Evolutionary conservation across 2,113 vertebrate genomes (phyloP), one percentile per base, ranked within the genome.

Genomic region (Cathartes aura): DNA sequence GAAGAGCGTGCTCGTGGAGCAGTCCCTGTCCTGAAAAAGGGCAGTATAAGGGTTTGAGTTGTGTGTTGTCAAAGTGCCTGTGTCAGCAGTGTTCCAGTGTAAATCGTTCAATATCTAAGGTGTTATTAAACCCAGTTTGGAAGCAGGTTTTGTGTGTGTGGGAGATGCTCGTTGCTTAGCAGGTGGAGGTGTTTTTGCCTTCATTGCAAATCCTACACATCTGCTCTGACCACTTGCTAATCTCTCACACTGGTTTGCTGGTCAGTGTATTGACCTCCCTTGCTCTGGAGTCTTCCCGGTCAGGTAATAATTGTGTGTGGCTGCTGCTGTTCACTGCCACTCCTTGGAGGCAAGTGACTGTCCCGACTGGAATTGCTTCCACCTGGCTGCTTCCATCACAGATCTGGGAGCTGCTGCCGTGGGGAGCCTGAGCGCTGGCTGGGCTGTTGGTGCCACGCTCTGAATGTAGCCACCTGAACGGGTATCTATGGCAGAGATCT

Each of bases 371-470:
- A 95, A 43, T 40, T 60, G 24, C 40, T 71, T 73, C 45, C 27
- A 22, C 29, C 64, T 78, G 50, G 19, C 60, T 78, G 55, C 15
- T 68, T 87, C 36, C 30, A 18, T 62, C 20, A 3, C 1, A 3
- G 43, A 73, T 72, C 53, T 4, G 1, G 72, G 48, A 87, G 32
- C 23, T 87, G 48, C 8, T 82, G 45, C 26, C 3, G 3, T 52
- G 40, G 27, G 13, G 21, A 75, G 9, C 5, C 29, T 70, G 53
- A 53, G 68, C 1, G 2, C 17, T 81, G 43, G 20, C 74, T 1
- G 1, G 20, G 18, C 10, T 1, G 3, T 26, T 5, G 9, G 20
- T 91, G 23, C 76, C 8, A 4, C 1, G 0, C 30, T 80, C 36
- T 56, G 36, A 45, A 47, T 11, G 7, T 23, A 60, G 13, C 16